Evolutionary conservation across 2,113 vertebrate species (phyloP).

Genomic region (Ophthalmolycus amberensis): DNA sequence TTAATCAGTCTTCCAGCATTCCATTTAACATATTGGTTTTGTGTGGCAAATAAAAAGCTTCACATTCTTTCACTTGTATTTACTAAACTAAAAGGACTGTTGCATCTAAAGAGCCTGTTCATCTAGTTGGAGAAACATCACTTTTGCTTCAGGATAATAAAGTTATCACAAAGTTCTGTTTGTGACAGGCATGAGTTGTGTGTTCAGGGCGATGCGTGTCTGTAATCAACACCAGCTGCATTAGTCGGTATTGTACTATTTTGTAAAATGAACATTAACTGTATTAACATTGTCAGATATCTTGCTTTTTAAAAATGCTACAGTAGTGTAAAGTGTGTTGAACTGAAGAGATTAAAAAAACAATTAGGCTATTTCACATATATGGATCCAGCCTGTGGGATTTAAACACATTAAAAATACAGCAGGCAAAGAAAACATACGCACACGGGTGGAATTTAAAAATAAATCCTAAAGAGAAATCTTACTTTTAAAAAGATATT

Average conservation of each 20-base stretch:
- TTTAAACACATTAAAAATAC: background rate
- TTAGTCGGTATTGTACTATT: background rate
- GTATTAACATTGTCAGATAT: background rate
- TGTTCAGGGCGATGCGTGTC: background rate
- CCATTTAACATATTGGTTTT: no score
- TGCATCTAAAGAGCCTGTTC: background rate
- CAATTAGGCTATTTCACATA: background rate
- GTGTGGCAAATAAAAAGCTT: no score
- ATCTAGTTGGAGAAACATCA: background rate
- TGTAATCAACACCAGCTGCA: background rate
- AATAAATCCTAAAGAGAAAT: background rate
- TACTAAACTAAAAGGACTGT: background rate
- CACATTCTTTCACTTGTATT: no score
- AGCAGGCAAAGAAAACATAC: background rate
- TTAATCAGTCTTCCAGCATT: no score
- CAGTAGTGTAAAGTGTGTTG: background rate
- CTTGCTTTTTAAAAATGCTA: background rate
- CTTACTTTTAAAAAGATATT: background rate
- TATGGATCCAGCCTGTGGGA: background rate
- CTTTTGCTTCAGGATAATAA: background rate
- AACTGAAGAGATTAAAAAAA: background rate
- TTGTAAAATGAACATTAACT: background rate
- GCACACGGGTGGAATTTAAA: background rate
- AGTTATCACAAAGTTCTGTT: background rate
- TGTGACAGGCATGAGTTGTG: background rate